A percentile compares a stretch with the other conserved stretches of the same genome.
Evolutionary conservation across 2,797 vertebrate genomes (phyloP).

Genomic region (Pterois miles): DNA sequence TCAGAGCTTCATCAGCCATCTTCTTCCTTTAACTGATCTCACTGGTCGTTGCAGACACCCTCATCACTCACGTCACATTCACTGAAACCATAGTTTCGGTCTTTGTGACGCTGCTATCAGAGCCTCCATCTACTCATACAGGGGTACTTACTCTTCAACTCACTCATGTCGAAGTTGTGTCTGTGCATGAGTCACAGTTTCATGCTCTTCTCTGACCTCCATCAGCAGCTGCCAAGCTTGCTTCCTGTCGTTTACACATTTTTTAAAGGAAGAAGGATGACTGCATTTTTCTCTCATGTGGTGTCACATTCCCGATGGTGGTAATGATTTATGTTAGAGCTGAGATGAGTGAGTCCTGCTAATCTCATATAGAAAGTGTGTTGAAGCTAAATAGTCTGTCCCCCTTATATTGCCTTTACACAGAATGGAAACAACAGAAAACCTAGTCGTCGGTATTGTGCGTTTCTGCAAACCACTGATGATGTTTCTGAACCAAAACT

Average conservation of each 20-base stretch:
- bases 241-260: constrained; percentile 18
- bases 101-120: background rate
- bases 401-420: no score
- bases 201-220: background rate
- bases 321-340: background rate
- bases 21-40: background rate
- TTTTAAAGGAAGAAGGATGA: background rate
- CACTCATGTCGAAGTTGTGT: background rate
- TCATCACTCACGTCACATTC: background rate
- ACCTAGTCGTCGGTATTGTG: no score
- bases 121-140: constrained; percentile 2
- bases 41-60: background rate
- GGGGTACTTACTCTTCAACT: background rate
- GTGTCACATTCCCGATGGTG: constrained; percentile 8
- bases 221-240: background rate
- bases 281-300: background rate
- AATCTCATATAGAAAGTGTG: background rate
- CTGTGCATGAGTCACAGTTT: background rate
- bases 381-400: background rate
- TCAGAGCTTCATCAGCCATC: background rate
- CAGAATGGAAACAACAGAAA: no score
- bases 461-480: no score
- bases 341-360: background rate
- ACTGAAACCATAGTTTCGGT: background rate
- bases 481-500: no score